Base-by-base conservation (phyloP, 2,888 invertebrate genomes). In the Uloborus plumipes region DNA sequence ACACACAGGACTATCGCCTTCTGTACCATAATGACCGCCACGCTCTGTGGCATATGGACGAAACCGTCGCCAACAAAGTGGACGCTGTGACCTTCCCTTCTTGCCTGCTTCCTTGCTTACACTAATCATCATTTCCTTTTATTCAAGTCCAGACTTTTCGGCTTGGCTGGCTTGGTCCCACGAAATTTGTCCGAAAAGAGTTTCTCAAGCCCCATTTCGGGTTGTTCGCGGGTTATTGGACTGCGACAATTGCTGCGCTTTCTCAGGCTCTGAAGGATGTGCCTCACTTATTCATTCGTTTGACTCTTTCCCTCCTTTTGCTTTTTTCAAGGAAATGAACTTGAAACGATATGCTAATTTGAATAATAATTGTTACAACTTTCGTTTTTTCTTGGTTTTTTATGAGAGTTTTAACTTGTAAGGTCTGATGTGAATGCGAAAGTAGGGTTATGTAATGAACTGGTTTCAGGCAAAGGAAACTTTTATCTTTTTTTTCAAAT, bases 11-110 rank as follows among this genome's bases (percentile, higher is more conserved):
- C 53, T 73, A 39, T 69, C 79, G 67, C 69, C 69, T 66, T 55
- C 51, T 18, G n/a, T n/a, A 49, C 22, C 51, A 49, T 80, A 81
- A 74, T 80, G 80, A 81, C 80, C 80, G 80, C 74, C 50, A 81
- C 80, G 80, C 64, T 74, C 79, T 16, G 66, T 14, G 65, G 72
- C 49, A 20, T 59, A 31, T 78, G 72, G 70, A 70, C 77, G 53
- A 53, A 51, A 65, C 59, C 61, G 47, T 31, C 26, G 22, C 15
- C 20, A 58, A 39, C 31, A 71, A 69, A 80, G 67, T 80, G 79
- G 79, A 80, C 79, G 79, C 49, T 62, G 50, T 70, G 80, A 81
- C 80, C 80, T 81, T 81, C 73, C 50, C 55, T 20, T n/a, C n/a
- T 67, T n/a, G 31, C 53, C 73, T 67, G 67, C 61, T 69, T 69